phyloP scores from a whole-genome alignment of 2,888 invertebrate species.

The Melangyna quadrimaculata region DNA sequence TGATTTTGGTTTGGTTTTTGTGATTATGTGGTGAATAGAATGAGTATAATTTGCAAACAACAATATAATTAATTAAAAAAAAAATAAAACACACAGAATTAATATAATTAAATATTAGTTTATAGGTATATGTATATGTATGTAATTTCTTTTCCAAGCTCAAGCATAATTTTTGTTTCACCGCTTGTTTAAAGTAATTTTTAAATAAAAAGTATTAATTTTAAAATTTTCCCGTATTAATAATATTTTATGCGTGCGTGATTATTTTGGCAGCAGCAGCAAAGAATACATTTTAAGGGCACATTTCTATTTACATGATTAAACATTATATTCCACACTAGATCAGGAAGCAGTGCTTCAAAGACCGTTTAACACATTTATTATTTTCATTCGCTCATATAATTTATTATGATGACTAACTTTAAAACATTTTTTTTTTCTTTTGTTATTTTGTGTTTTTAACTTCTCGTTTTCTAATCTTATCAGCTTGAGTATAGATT shows the following conservation, averaged over 20 bases:
- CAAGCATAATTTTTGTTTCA: slow-evolving; percentile 64
- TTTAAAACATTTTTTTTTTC: not conserved
- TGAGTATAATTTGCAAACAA: slow-evolving; percentile 66
- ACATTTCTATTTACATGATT: slow-evolving; percentile 52
- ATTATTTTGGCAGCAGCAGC: slow-evolving; percentile 71
- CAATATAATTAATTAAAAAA: slow-evolving; percentile 47
- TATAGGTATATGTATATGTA: not conserved
- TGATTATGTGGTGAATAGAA: slow-evolving; percentile 59
- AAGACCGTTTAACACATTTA: slow-evolving; percentile 1
- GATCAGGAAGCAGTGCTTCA: not conserved
- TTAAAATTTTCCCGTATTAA: slow-evolving; percentile 63
- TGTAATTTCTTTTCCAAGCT: slow-evolving; percentile 51
- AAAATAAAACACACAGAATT: slow-evolving; percentile 48
- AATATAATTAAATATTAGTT: slow-evolving; percentile 15
- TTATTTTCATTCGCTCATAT: slow-evolving; percentile 34
- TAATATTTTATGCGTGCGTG: slow-evolving; percentile 73
- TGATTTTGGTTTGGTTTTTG: slow-evolving; percentile 45
- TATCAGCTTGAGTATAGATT: slow-evolving; percentile 61
- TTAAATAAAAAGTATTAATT: slow-evolving; percentile 74
- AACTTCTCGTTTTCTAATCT: slow-evolving; percentile 54
- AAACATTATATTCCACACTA: not conserved
- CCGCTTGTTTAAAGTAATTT: slow-evolving; percentile 31
- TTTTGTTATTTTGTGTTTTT: not conserved
- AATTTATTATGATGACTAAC: slow-evolving; percentile 49
- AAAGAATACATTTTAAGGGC: slow-evolving; percentile 37